Conservation (phyloP, 2,113 vertebrate species). For the Mobula birostris region DNA sequence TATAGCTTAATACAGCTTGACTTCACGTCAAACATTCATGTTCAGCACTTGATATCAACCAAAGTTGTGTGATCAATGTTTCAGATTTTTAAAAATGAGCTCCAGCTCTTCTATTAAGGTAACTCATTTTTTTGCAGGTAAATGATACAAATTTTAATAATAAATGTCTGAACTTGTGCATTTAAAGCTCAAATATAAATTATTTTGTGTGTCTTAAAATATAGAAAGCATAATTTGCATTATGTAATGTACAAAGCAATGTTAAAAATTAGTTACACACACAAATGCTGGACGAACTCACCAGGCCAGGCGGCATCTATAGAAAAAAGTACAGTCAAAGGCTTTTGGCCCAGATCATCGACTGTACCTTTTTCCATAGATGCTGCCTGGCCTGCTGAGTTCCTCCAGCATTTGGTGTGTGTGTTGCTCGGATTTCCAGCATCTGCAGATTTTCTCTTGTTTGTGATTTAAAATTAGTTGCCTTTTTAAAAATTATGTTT, state of each 20-base stretch:
- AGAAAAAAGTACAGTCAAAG: too few relatives aligned
- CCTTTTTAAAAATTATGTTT: too few relatives aligned
- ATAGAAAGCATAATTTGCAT: background rate
- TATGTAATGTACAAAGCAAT: background rate
- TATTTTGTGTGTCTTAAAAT: background rate
- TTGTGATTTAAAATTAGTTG: too few relatives aligned
- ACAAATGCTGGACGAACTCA: too few relatives aligned
- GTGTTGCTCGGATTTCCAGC: too few relatives aligned
- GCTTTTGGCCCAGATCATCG: too few relatives aligned
- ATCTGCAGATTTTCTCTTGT: too few relatives aligned
- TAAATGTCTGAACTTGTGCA: background rate
- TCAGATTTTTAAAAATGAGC: background rate
- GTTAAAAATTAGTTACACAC: background rate
- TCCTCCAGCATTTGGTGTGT: too few relatives aligned
- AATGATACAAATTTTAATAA: background rate
- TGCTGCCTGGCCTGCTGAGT: too few relatives aligned
- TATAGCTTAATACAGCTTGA: background rate
- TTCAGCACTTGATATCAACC: background rate
- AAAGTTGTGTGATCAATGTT: background rate
- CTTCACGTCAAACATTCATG: background rate
- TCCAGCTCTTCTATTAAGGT: background rate
- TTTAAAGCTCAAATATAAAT: background rate
- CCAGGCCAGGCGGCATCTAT: too few relatives aligned
- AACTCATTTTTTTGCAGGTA: background rate
- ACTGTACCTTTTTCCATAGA: too few relatives aligned